Conservation (phyloP, 2,888 invertebrate genomes). For the Aphodius sticticus region DNA sequence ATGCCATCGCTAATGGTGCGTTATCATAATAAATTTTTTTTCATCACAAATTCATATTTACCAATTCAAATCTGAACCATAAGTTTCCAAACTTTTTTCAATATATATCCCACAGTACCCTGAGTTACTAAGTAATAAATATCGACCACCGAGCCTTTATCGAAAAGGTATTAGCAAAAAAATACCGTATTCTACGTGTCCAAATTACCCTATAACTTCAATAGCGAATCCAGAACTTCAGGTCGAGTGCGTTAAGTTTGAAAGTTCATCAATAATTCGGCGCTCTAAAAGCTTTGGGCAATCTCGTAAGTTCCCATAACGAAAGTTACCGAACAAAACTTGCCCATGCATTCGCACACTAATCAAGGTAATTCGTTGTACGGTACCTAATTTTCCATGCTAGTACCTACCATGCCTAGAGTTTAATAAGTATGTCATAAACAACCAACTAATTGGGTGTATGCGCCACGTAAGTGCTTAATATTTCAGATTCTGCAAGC, state of each 20-base stretch:
- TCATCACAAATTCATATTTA: background rate
- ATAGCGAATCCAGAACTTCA: background rate
- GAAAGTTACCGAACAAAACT: background rate
- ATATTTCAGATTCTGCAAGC: background rate
- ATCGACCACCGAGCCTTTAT: background rate
- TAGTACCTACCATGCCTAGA: background rate
- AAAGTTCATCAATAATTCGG: background rate
- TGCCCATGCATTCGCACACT: background rate
- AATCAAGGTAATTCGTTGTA: background rate
- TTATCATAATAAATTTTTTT: too few relatives aligned
- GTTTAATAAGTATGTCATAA: constrained; percentile 4
- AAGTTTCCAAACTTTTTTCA: background rate
- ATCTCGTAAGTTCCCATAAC: background rate
- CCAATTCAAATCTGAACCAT: background rate
- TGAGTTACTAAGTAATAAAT: background rate
- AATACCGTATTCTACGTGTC: background rate
- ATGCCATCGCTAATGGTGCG: too few relatives aligned
- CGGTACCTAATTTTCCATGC: background rate
- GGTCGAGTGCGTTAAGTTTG: background rate
- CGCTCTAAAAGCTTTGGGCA: background rate
- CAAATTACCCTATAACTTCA: background rate
- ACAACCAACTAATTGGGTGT: constrained; percentile 4
- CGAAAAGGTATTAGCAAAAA: background rate
- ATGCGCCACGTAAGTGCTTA: background rate
- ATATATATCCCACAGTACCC: background rate